Percentiles rank a stretch among this genome's conserved stretches.
Evolutionary conservation across 2,888 invertebrate genomes (phyloP).

Genomic region (Leptopilina syphax): DNA sequence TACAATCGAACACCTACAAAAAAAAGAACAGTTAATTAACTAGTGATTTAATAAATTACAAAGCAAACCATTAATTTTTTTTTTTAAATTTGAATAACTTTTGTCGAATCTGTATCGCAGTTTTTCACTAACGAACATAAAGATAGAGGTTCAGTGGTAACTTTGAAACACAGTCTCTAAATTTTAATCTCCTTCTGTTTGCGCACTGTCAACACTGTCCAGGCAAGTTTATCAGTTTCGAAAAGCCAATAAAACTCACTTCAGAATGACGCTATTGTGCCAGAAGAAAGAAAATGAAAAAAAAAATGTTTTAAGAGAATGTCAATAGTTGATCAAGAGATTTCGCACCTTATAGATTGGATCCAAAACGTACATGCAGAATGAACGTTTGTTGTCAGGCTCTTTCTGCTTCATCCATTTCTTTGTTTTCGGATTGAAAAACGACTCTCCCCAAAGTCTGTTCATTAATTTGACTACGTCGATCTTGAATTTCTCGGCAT

Average conservation of each 20-base stretch:
- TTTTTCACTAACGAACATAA: conserved; percentile 85
- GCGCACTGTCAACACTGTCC: conserved; percentile 81
- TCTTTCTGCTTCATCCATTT: conserved; percentile 98
- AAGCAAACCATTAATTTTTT: neutral
- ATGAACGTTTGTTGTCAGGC: conserved; percentile 95
- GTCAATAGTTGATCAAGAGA: neutral
- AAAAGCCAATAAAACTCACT: conserved; percentile 63
- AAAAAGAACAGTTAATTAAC: conserved; percentile 14
- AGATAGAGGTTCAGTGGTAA: conserved; percentile 88
- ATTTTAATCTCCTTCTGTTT: conserved; percentile 82
- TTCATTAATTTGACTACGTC: conserved; percentile 98
- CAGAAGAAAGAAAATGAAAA: conserved; percentile 61
- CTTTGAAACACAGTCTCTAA: conserved; percentile 80
- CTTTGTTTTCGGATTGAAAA: conserved; percentile 98
- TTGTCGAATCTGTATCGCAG: conserved; percentile 75
- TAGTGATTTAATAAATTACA: neutral
- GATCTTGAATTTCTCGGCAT: conserved; percentile 99
- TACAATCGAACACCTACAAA: conserved; percentile 83
- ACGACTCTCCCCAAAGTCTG: conserved; percentile 98
- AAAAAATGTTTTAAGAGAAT: neutral
- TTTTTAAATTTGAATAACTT: neutral
- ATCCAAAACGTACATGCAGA: conserved; percentile 99
- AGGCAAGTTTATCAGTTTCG: conserved; percentile 61
- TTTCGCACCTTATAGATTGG: conserved; percentile 95
- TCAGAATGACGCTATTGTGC: conserved; percentile 73